phyloP scores from a whole-genome alignment of 2,888 invertebrate genomes.

The Scotopteryx bipunctaria region DNA sequence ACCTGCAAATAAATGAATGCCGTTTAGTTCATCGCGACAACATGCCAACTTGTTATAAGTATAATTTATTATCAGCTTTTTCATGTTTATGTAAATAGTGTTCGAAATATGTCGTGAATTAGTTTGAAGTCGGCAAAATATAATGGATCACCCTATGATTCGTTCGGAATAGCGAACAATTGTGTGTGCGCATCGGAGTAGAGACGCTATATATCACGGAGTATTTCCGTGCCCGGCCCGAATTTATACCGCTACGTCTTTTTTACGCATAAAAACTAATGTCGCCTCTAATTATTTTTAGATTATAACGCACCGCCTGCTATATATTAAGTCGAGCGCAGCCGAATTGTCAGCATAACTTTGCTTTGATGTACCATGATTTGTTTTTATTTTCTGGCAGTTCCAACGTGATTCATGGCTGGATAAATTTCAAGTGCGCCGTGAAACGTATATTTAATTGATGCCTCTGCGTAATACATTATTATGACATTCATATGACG shows the following conservation, averaged over 20 bases:
- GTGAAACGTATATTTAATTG: constrained; percentile 74
- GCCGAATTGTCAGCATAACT: constrained; percentile 83
- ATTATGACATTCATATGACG: constrained; percentile 67
- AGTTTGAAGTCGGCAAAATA: constrained; percentile 20
- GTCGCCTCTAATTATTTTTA: constrained; percentile 83
- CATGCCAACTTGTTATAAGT: constrained; percentile 33
- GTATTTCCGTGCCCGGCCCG: constrained; percentile 74
- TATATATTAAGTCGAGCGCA: constrained; percentile 77
- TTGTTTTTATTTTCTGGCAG: constrained; percentile 79
- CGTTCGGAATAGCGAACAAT: constrained; percentile 61
- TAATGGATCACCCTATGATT: constrained; percentile 61
- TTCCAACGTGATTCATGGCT: constrained; percentile 76
- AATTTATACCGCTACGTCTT: constrained; percentile 69
- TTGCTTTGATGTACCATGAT: constrained; percentile 80
- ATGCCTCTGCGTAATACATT: constrained; percentile 65
- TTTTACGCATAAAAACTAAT: constrained; percentile 83
- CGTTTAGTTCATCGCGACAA: constrained; percentile 34
- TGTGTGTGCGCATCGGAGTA: constrained; percentile 60
- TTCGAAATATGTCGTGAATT: constrained; percentile 28
- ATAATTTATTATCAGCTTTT: constrained; percentile 35
- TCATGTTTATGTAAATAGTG: constrained; percentile 27
- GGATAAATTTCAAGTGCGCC: constrained; percentile 76
- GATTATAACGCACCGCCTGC: constrained; percentile 81
- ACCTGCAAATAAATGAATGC: constrained; percentile 51
- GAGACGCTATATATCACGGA: constrained; percentile 71